Evolutionary conservation across 2,113 vertebrate species (phyloP), one percentile per base, ranked within the genome.

Genomic region (Ornithorhynchus anatinus): DNA sequence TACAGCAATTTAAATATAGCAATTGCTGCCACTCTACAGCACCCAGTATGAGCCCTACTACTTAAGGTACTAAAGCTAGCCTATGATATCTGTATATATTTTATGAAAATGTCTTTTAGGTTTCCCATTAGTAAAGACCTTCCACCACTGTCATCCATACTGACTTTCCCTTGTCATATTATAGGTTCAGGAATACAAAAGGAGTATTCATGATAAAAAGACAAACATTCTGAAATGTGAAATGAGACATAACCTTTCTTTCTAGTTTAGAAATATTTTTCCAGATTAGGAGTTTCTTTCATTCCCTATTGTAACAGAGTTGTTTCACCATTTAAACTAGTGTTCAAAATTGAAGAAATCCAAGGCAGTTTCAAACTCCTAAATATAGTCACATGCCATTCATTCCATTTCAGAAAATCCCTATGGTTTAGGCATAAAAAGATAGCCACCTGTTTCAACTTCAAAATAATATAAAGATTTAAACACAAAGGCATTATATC

Each of bases 41-140:
- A 63, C 25, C 11, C 20, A 59, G 25, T 48, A 25, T 58, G 52
- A 22, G 4, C 48, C 75, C 17, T 60, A 67, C 61, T 75, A 60
- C 7, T 72, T 40, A 80, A 77, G 56, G 31, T 54, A 53, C 43
- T 38, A 75, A 57, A 67, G 32, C 15, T 59, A 42, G 20, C 53
- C 37, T 69, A 42, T 60, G 44, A 60, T 63, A 60, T n/a, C n/a
- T n/a, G n/a, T n/a, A n/a, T 42, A 66, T 72, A 75, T 47, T 82
- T 72, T 52, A 64, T 72, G 47, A 67, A 64, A 60, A 75, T 77
- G 10, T 75, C 50, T 43, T 84, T 67, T 58, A 44, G n/a, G 17
- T 20, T 57, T 22, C 12, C 33, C 19, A 58, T 70, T 29, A 69
- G 10, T 59, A 60, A 44, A 72, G 57, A 69, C 42, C 66, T 17